These are phyloP conservation scores for Lagopus leucura DNA, from an alignment of 2,113 vertebrate species.

Conservation along the genomic window DNA sequence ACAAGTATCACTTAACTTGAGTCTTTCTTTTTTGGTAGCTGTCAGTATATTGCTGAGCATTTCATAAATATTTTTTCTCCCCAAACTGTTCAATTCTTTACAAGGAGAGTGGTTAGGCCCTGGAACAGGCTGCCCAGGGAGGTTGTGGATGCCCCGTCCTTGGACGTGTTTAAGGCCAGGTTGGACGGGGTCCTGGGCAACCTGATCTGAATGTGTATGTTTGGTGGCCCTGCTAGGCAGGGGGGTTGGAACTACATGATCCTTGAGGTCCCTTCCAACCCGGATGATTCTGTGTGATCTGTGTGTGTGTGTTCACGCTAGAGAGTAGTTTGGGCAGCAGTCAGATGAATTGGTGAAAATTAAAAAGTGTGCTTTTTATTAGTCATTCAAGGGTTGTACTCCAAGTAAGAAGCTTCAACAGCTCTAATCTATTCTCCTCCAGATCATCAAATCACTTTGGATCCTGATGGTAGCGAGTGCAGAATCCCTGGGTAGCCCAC, in stretches of 20 bases:
- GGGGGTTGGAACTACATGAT: too few species aligned
- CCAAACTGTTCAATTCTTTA: background rate
- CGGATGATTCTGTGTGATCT: too few species aligned
- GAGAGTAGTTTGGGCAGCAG: background rate
- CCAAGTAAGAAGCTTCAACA: background rate
- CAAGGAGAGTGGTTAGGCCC: too few species aligned
- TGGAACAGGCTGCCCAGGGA: too few species aligned
- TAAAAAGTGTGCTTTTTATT: slow-evolving; percentile 23
- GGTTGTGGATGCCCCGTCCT: too few species aligned
- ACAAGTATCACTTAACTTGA: background rate
- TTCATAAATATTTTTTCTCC: background rate
- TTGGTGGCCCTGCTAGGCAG: too few species aligned
- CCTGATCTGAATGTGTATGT: too few species aligned
- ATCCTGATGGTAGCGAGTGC: rapidly evolving
- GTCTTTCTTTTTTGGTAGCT: background rate
- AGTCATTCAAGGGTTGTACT: background rate
- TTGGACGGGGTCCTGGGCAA: too few species aligned
- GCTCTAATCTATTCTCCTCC: background rate
- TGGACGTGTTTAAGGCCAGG: too few species aligned
- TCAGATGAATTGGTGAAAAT: slow-evolving; percentile 41
- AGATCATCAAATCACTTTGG: background rate
- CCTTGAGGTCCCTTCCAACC: too few species aligned
- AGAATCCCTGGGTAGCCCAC: rapidly evolving
- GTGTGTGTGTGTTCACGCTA: background rate
- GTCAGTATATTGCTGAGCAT: background rate